Percentiles rank a stretch among this genome's conserved stretches.
These are phyloP conservation scores for Sinonovacula constricta DNA, from an alignment of 1,140 invertebrate species.

Conservation along the genomic window DNA sequence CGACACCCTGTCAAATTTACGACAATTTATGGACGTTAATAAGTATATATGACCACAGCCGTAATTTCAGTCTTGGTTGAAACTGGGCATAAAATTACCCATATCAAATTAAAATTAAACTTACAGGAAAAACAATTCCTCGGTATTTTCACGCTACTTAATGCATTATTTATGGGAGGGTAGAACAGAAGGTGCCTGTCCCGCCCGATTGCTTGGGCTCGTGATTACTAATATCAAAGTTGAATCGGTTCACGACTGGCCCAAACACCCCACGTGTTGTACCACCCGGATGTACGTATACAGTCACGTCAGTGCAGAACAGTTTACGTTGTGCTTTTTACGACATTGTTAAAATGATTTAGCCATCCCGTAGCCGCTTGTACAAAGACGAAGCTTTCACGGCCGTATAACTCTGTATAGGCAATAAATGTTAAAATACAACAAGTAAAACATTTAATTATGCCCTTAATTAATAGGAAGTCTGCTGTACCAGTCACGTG, in stretches of 20 bases:
- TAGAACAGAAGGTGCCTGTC: slow-evolving; percentile 15
- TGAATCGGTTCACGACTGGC: slow-evolving; percentile 24
- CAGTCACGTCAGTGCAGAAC: not conserved
- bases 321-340: slow-evolving; percentile 35
- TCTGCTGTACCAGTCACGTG: no score
- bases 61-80: slow-evolving; percentile 42
- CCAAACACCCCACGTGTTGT: not conserved
- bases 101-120: slow-evolving; percentile 45
- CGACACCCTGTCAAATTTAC: slow-evolving; percentile 52
- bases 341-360: slow-evolving; percentile 24
- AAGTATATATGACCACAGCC: slow-evolving; percentile 54
- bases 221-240: slow-evolving; percentile 37
- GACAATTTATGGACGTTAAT: slow-evolving; percentile 52
- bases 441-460: not conserved
- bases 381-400: not conserved
- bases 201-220: slow-evolving; percentile 9
- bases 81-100: slow-evolving; percentile 53
- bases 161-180: slow-evolving; percentile 32
- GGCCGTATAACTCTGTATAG: not conserved
- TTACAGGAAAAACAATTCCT: slow-evolving; percentile 42
- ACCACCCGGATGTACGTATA: slow-evolving; percentile 12
- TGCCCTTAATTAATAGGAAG: not conserved
- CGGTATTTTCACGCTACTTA: slow-evolving; percentile 44
- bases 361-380: not conserved
- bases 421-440: not conserved